A percentile compares a stretch with the other conserved stretches of the same genome.
These are phyloP conservation scores for Tipula unca DNA, from an alignment of 2,888 invertebrate species.

Conservation along the genomic window DNA sequence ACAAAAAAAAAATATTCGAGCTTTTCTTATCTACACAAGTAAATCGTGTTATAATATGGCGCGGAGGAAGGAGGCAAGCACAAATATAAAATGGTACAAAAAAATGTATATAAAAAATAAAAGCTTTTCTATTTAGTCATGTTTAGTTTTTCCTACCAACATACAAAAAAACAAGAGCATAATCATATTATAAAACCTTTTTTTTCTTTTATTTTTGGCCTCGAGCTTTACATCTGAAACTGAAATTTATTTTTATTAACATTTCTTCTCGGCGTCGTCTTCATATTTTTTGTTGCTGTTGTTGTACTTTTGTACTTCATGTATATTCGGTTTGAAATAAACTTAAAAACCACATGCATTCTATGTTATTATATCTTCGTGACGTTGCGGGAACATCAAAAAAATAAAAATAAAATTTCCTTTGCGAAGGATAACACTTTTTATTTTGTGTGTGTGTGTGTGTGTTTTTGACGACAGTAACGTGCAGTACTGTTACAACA, in stretches of 20 bases:
- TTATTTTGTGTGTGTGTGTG: neutral
- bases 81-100: neutral
- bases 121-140: constrained; percentile 14
- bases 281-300: neutral
- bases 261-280: neutral
- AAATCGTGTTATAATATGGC: neutral
- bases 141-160: neutral
- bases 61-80: neutral
- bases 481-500: neutral
- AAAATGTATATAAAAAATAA: neutral
- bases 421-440: neutral
- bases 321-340: neutral
- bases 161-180: neutral
- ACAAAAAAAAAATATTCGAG: neutral
- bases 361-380: neutral
- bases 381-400: neutral
- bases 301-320: neutral
- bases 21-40: neutral
- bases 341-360: neutral
- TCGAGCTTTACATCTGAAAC: constrained; percentile 14
- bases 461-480: neutral
- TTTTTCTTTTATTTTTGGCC: neutral
- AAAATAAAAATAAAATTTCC: neutral
- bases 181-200: constrained; percentile 14
- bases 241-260: constrained; percentile 8